Conservation (phyloP, 1,140 invertebrate genomes). For the Zaprionus davidi region DNA sequence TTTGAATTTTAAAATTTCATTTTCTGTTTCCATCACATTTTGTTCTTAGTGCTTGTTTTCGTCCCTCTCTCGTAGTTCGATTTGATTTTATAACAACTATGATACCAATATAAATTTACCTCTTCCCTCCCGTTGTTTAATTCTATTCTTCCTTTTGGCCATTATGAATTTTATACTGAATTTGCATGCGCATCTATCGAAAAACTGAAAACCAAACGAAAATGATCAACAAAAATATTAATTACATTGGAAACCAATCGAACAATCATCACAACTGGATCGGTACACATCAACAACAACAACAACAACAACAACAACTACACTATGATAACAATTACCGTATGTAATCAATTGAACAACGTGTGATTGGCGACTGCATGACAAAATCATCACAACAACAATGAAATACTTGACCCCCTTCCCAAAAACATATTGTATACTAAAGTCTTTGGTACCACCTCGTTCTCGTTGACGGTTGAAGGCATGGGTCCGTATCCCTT, state of each 20-base stretch:
- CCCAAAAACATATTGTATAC: constrained; percentile 47
- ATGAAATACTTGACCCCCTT: background rate
- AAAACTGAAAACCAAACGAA: constrained; percentile 23
- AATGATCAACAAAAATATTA: constrained; percentile 32
- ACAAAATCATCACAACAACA: background rate
- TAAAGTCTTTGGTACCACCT: constrained; percentile 84
- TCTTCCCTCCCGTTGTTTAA: background rate
- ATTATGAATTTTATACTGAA: constrained; percentile 24
- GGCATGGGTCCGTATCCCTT: constrained; percentile 84
- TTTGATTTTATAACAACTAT: background rate
- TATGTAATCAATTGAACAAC: constrained; percentile 65
- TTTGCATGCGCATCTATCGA: constrained; percentile 36
- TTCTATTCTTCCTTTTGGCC: background rate
- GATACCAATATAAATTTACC: constrained; percentile 38
- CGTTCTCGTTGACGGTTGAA: constrained; percentile 84
- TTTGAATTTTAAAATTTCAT: background rate
- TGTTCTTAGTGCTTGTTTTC: background rate
- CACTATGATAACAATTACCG: constrained; percentile 46
- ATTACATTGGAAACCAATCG: constrained; percentile 42
- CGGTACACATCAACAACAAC: constrained; percentile 39
- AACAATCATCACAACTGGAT: constrained; percentile 42
- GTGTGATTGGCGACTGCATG: constrained; percentile 20
- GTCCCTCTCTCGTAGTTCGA: background rate
- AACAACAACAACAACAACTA: constrained; percentile 40
- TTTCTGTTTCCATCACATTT: background rate